Evolutionary conservation across 2,113 vertebrate genomes (phyloP).

Genomic region (Progne subis): DNA sequence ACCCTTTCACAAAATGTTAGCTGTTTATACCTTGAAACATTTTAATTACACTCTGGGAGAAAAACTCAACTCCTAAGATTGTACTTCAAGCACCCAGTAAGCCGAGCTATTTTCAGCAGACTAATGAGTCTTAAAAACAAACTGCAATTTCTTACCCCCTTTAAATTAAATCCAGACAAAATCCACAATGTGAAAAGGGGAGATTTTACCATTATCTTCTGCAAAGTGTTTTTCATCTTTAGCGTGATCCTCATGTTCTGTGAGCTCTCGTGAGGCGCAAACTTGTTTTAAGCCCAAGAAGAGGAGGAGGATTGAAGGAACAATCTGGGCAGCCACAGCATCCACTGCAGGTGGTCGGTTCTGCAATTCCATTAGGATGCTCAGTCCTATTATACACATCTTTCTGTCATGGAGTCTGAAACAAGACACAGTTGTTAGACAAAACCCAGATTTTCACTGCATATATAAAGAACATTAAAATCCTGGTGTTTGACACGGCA

Average conservation of each 20-base stretch:
- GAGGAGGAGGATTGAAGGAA: slow-evolving; percentile 93
- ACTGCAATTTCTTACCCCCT: slow-evolving; percentile 49
- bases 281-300: slow-evolving; percentile 95
- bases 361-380: slow-evolving; percentile 91
- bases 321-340: slow-evolving; percentile 85
- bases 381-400: slow-evolving; percentile 96
- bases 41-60: background rate
- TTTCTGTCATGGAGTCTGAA: slow-evolving; percentile 94
- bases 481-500: background rate
- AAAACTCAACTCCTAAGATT: background rate
- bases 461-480: background rate
- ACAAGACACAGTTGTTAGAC: background rate
- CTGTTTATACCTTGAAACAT: background rate
- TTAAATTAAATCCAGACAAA: slow-evolving; percentile 68
- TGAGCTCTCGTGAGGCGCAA: slow-evolving; percentile 84
- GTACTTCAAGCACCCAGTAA: background rate
- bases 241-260: slow-evolving; percentile 79
- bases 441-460: background rate
- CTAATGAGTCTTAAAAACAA: slow-evolving; percentile 38
- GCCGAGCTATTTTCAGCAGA: slow-evolving; percentile 6
- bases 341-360: slow-evolving; percentile 85
- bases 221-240: slow-evolving; percentile 76
- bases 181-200: slow-evolving; percentile 58
- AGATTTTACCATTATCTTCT: slow-evolving; percentile 89
- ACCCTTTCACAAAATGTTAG: background rate